phyloP scores from a whole-genome alignment of 1,140 invertebrate species.

The Centruroides sculpturatus region DNA sequence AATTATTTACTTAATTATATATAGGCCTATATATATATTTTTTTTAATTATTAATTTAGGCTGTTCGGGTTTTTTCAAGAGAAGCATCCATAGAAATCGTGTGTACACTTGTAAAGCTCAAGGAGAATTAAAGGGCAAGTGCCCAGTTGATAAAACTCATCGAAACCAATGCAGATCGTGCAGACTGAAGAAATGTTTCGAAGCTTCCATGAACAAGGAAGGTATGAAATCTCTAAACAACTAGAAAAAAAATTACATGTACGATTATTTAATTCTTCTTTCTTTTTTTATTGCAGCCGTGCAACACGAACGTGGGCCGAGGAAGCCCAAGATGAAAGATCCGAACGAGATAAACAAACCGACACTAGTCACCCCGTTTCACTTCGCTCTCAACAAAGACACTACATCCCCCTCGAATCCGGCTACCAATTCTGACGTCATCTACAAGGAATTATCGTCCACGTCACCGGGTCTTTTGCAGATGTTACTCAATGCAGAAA shows the following conservation, averaged over 20 bases:
- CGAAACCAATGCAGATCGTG: slow-evolving; percentile 94
- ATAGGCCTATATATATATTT: no score
- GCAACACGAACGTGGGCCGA: slow-evolving; percentile 41
- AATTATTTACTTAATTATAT: no score
- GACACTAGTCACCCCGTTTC: not conserved
- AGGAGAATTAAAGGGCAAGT: slow-evolving; percentile 75
- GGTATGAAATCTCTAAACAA: slow-evolving; percentile 46
- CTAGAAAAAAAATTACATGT: no score
- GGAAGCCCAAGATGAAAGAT: slow-evolving; percentile 35
- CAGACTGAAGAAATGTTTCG: slow-evolving; percentile 86
- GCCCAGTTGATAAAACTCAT: slow-evolving; percentile 91
- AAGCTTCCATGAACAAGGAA: slow-evolving; percentile 96
- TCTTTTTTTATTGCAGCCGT: slow-evolving; percentile 29
- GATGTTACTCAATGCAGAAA: slow-evolving; percentile 58
- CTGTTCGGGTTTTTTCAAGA: slow-evolving; percentile 93
- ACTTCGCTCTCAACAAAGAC: not conserved
- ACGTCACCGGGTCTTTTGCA: slow-evolving; percentile 37
- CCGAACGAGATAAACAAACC: not conserved
- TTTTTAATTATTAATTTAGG: slow-evolving; percentile 45
- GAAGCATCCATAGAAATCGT: slow-evolving; percentile 85
- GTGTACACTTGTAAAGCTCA: slow-evolving; percentile 92
- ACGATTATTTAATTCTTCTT: no score
- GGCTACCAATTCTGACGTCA: not conserved
- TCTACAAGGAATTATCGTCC: not conserved
- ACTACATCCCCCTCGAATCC: not conserved